These are phyloP conservation scores for Camptogramma bilineatum DNA, from an alignment of 2,888 invertebrate genomes.

Conservation along the genomic window DNA sequence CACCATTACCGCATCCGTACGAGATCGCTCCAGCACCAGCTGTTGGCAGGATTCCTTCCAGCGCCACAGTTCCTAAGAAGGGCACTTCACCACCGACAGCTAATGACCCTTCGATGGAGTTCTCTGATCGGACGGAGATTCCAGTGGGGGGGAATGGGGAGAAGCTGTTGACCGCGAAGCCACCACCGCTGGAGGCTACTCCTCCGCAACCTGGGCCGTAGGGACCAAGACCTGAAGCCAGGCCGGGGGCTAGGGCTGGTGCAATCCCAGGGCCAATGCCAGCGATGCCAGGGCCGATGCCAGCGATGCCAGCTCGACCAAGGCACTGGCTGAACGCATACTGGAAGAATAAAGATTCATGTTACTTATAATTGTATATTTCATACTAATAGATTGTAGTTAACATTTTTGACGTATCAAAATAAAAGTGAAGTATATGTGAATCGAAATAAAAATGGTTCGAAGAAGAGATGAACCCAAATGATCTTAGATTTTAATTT, in stretches of 20 bases:
- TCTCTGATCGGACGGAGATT: constrained; percentile 36
- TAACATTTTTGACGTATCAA: too few relatives aligned
- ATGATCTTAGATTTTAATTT: too few relatives aligned
- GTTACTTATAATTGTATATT: not conserved
- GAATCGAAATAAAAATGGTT: too few relatives aligned
- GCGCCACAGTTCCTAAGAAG: constrained; percentile 34
- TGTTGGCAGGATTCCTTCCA: constrained; percentile 36
- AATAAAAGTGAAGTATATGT: too few relatives aligned
- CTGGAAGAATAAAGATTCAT: constrained; percentile 11
- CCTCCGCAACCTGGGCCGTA: constrained; percentile 17
- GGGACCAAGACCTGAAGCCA: constrained; percentile 16
- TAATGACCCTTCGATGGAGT: constrained; percentile 35
- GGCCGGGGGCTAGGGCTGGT: constrained; percentile 3
- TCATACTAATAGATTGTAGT: not conserved
- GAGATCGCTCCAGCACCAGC: constrained; percentile 32
- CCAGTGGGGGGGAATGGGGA: constrained; percentile 34
- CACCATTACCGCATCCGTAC: constrained; percentile 34
- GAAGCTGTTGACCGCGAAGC: constrained; percentile 25
- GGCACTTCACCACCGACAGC: constrained; percentile 34
- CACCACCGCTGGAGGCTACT: constrained; percentile 24
- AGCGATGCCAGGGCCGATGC: not conserved
- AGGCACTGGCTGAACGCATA: constrained; percentile 21
- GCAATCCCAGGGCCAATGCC: constrained; percentile 1
- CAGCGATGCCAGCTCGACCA: constrained; percentile 7
- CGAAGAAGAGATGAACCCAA: too few relatives aligned